These are phyloP conservation scores for Cettia cetti DNA, from an alignment of 2,113 vertebrate genomes.

Conservation along the genomic window DNA sequence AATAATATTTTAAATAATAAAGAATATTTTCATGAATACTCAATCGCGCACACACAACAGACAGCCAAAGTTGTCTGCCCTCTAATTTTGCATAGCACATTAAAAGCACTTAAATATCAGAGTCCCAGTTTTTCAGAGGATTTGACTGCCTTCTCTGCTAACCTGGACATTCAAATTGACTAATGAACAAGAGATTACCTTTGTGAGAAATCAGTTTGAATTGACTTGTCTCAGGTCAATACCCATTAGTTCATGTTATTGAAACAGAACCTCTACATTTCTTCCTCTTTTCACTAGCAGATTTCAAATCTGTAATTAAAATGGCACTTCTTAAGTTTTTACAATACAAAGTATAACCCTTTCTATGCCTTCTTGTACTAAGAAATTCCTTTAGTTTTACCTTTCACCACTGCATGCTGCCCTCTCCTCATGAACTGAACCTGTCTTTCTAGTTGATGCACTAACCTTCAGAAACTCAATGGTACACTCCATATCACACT, in stretches of 20 bases:
- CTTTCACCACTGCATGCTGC: background rate
- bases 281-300: background rate
- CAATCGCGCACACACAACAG: background rate
- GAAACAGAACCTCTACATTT: background rate
- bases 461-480: background rate
- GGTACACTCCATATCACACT: background rate
- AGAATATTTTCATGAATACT: background rate
- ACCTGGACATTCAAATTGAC: background rate
- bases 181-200: background rate
- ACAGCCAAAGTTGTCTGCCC: background rate
- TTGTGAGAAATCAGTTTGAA: background rate
- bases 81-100: background rate
- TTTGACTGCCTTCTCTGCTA: background rate
- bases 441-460: background rate
- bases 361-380: background rate
- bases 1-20: background rate
- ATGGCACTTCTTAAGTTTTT: background rate
- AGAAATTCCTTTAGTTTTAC: background rate
- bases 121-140: background rate
- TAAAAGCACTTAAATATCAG: background rate
- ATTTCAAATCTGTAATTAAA: background rate
- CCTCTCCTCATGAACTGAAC: background rate
- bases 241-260: background rate
- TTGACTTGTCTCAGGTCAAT: background rate
- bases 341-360: background rate